phyloP scores from a whole-genome alignment of 2,797 vertebrate genomes.

The Monodelphis domestica region DNA sequence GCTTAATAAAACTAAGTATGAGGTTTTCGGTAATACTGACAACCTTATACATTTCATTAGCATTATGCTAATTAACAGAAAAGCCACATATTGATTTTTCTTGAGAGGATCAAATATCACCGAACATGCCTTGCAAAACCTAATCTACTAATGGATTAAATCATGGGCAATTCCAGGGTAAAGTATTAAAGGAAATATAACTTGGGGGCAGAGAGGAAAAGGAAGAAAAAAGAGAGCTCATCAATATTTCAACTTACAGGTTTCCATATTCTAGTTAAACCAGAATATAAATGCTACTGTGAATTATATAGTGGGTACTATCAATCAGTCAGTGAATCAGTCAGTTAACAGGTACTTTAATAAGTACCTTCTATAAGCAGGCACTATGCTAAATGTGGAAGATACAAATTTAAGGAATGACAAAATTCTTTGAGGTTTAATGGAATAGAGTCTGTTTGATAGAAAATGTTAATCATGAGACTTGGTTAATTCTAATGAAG shows the following conservation, averaged over 20 bases:
- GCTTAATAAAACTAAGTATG: not conserved
- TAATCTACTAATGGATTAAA: slow-evolving; percentile 85
- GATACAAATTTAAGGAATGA: slow-evolving; percentile 7
- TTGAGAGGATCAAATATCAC: slow-evolving; percentile 84
- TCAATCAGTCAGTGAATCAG: not conserved
- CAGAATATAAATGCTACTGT: slow-evolving; percentile 7
- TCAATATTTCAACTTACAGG: slow-evolving; percentile 69
- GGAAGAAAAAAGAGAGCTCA: slow-evolving; percentile 62
- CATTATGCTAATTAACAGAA: slow-evolving; percentile 80
- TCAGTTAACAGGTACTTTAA: not conserved
- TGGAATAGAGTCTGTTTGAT: not conserved
- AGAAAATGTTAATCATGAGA: slow-evolving; percentile 44
- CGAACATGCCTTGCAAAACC: slow-evolving; percentile 76
- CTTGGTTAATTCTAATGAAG: slow-evolving; percentile 33
- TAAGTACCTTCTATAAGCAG: not conserved
- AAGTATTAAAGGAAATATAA: slow-evolving; percentile 74
- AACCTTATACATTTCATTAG: slow-evolving; percentile 50
- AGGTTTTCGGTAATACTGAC: slow-evolving; percentile 19
- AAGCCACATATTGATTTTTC: slow-evolving; percentile 82
- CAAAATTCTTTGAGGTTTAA: slow-evolving; percentile 23
- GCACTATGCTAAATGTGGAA: not conserved
- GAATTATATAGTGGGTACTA: not conserved
- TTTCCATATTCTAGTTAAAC: slow-evolving; percentile 59
- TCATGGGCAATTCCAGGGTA: slow-evolving; percentile 57
- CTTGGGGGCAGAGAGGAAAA: slow-evolving; percentile 50